Percentiles rank a stretch among this genome's conserved stretches.
Conservation (phyloP, 2,113 vertebrate genomes). For the Pardalotus punctatus region DNA sequence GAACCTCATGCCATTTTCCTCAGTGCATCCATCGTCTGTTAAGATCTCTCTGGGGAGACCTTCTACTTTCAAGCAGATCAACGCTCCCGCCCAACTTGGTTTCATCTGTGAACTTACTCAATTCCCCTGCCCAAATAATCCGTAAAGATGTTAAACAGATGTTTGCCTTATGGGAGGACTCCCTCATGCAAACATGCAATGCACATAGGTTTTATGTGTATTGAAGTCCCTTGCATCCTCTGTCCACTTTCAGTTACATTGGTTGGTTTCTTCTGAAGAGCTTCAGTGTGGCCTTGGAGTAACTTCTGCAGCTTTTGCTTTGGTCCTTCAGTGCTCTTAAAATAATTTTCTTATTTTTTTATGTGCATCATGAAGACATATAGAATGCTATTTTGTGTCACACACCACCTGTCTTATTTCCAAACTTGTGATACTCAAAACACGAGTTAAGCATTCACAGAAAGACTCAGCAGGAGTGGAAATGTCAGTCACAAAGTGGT, state of each 20-base stretch:
- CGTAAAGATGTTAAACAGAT: not conserved
- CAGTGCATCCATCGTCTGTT: not conserved
- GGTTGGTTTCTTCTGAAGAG: not conserved
- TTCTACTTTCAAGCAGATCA: not conserved
- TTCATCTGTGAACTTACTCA: not conserved
- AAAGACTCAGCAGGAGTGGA: not conserved
- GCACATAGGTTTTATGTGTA: not conserved
- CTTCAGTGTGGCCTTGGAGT: not conserved
- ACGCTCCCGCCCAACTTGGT: not conserved
- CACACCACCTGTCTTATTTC: rapidly evolving
- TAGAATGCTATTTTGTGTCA: not conserved
- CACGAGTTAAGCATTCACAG: not conserved
- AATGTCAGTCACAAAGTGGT: not conserved
- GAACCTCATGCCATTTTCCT: not conserved
- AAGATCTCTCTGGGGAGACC: not conserved
- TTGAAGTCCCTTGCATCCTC: not conserved
- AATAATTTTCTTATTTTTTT: not conserved
- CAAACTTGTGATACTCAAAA: not conserved
- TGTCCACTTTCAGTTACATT: not conserved
- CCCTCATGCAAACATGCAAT: not conserved
- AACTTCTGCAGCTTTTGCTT: not conserved
- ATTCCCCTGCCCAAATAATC: not conserved
- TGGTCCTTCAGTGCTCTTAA: not conserved
- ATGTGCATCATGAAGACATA: not conserved
- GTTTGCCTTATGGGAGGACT: not conserved